A percentile compares a stretch with the other conserved stretches of the same genome.
Conservation (phyloP, 1,140 invertebrate genomes). For the Leucophenga varia region DNA sequence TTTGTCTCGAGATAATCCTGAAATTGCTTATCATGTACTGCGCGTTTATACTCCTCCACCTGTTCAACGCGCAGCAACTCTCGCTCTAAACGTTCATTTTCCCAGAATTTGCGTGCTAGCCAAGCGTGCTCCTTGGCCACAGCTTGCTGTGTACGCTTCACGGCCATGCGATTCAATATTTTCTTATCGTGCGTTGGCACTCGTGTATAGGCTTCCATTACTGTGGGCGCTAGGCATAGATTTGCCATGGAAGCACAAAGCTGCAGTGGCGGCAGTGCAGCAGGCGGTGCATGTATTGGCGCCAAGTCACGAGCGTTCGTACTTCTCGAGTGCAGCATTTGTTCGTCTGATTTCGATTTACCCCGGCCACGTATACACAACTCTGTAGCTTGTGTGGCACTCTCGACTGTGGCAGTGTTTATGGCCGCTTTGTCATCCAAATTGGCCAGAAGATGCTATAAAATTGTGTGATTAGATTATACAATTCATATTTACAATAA, state of each 20-base stretch:
- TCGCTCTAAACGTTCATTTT: conserved; percentile 48
- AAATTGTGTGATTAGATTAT: too few relatives aligned
- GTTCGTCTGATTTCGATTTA: conserved; percentile 38
- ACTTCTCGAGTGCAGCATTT: neutral
- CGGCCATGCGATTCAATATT: conserved; percentile 53
- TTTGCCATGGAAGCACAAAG: conserved; percentile 48
- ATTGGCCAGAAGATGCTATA: conserved; percentile 10
- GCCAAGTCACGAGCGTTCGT: conserved; percentile 19
- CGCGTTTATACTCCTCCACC: conserved; percentile 47
- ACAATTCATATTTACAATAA: too few relatives aligned
- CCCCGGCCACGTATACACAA: conserved; percentile 23
- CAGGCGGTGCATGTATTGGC: conserved; percentile 5
- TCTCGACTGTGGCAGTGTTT: neutral
- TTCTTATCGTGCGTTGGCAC: conserved; percentile 49
- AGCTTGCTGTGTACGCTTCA: conserved; percentile 41
- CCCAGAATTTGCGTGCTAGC: conserved; percentile 52
- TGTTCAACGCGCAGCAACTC: conserved; percentile 46
- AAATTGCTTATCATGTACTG: conserved; percentile 49
- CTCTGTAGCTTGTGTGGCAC: conserved; percentile 16
- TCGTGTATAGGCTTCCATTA: conserved; percentile 38
- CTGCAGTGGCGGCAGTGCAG: neutral
- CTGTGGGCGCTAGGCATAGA: conserved; percentile 40
- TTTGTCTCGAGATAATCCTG: conserved; percentile 48
- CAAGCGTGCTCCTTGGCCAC: conserved; percentile 49
- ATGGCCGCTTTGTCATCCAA: conserved; percentile 3